Conservation (phyloP, 64 coral and sea anemone genomes). For the Montipora foliosa region DNA sequence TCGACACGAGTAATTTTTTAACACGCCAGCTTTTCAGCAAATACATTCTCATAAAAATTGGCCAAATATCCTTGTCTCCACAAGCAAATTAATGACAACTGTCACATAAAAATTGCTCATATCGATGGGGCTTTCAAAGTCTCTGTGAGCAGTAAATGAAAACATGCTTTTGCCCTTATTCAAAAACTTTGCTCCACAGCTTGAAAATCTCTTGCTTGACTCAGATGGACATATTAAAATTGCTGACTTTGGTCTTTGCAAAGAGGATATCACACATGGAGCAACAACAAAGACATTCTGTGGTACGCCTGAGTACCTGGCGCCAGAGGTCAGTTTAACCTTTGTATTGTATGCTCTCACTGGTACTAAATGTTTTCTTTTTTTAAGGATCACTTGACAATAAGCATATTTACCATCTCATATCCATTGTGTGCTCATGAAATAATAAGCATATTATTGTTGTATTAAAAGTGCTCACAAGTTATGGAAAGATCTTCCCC, state of each 20-base stretch:
- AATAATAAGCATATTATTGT: too few relatives aligned
- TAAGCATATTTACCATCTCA: too few relatives aligned
- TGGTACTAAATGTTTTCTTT: background rate
- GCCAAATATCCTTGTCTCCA: too few relatives aligned
- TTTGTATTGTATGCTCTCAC: background rate
- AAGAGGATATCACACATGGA: conserved; percentile 96
- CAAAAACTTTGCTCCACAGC: conserved; percentile 46
- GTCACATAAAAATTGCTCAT: too few relatives aligned
- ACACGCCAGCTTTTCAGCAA: too few relatives aligned
- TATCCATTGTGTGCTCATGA: too few relatives aligned
- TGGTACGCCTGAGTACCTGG: conserved; percentile 98
- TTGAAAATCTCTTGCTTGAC: conserved; percentile 97
- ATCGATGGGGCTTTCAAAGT: too few relatives aligned
- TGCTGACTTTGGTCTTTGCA: conserved; percentile 99
- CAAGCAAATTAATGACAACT: background rate
- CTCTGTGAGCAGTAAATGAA: background rate
- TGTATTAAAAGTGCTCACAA: too few relatives aligned
- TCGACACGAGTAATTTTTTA: too few relatives aligned
- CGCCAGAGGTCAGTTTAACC: conserved; percentile 83
- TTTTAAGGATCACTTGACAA: background rate
- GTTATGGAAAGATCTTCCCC: too few relatives aligned
- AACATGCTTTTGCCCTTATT: background rate
- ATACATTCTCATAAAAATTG: too few relatives aligned
- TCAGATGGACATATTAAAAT: conserved; percentile 97
- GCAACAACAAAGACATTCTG: conserved; percentile 98